Base-by-base conservation (phyloP, 2,797 vertebrate genomes). In the Artibeus lituratus region DNA sequence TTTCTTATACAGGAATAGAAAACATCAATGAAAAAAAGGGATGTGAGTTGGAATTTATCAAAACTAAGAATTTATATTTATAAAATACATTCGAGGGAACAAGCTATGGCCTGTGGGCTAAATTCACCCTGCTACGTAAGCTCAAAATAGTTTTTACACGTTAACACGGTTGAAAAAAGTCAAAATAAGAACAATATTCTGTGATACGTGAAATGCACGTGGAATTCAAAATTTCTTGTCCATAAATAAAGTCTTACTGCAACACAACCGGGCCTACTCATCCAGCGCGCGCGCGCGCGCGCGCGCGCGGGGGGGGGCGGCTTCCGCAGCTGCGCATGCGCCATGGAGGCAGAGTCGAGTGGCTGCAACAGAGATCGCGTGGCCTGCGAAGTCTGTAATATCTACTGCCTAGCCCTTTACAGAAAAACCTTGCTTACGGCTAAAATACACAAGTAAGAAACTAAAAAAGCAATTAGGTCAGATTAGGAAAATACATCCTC, bases 91-190 rank as follows among this genome's bases (percentile, higher is more conserved):
- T 67, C 10, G 8, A 29, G 19, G 10, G 53, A 35, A 49, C 53
- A 73, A 86, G 29, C 35, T 70, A 85, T 18, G 9, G 39, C 21
- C 35, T 67, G 1, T 44, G 8, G 73, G 4, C 59, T 76, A 69
- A 94, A 78, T 39, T 22, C 19, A 88, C 3, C 35, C 65, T 55
- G 26, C n/a, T 39, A 21, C 39, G 3, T 53, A 39, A 87, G 37
- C 77, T 81, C 90, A 86, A 35, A 89, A 94, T 86, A 57, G 69
- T 57, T 92, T 92, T 84, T 70, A 95, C 10, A 80, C 62, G 83
- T 80, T 67, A 39, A 29, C 10, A 49, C 37, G 44, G 26, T 42
- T 76, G 37, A 29, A 95, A 80, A 73, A 80, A 77, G 81, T 82
- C 35, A 82, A 70, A 62, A 72, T 35, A 78, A 70, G 37, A 94